phyloP scores from a whole-genome alignment of 1,140 invertebrate species.

The Drosophila bifasciata region DNA sequence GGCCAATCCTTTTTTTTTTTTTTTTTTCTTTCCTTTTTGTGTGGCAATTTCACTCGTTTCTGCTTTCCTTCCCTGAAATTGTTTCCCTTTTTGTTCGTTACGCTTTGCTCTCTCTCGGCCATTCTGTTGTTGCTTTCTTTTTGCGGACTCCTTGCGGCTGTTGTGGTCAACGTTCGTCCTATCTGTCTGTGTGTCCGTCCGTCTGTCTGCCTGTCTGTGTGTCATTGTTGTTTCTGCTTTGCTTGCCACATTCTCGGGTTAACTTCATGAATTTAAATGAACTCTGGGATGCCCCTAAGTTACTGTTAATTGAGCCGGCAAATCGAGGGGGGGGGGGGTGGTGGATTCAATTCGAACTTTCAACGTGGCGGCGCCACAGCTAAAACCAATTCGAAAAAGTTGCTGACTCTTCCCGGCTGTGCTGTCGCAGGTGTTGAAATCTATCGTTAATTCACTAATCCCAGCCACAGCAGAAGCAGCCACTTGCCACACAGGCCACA shows the following conservation, averaged over 20 bases:
- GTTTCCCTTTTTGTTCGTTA: slow-evolving; percentile 33
- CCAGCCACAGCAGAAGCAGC: slow-evolving; percentile 8
- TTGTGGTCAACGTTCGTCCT: slow-evolving; percentile 49
- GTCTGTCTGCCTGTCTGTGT: not conserved
- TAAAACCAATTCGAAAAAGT: slow-evolving; percentile 35
- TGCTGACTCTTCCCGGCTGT: slow-evolving; percentile 32
- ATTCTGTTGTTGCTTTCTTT: no score
- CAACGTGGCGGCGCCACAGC: slow-evolving; percentile 27
- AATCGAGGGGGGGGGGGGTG: slow-evolving; percentile 7
- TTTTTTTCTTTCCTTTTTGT: slow-evolving; percentile 13
- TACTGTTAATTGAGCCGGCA: slow-evolving; percentile 73
- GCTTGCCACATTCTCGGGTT: slow-evolving; percentile 5
- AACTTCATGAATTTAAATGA: slow-evolving; percentile 68
- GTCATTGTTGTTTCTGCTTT: slow-evolving; percentile 36
- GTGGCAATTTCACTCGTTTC: slow-evolving; percentile 9
- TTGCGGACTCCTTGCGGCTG: slow-evolving; percentile 46
- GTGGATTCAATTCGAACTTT: slow-evolving; percentile 61
- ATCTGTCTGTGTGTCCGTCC: slow-evolving; percentile 3
- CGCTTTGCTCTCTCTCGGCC: not conserved
- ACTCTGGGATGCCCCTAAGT: slow-evolving; percentile 46
- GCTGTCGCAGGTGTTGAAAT: slow-evolving; percentile 38
- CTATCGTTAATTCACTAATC: slow-evolving; percentile 51
- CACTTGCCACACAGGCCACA: no score
- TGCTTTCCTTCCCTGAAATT: slow-evolving; percentile 40
- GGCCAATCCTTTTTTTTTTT: slow-evolving; percentile 7